phyloP scores from a whole-genome alignment of 2,797 vertebrate species.

The Aplochiton taeniatus region DNA sequence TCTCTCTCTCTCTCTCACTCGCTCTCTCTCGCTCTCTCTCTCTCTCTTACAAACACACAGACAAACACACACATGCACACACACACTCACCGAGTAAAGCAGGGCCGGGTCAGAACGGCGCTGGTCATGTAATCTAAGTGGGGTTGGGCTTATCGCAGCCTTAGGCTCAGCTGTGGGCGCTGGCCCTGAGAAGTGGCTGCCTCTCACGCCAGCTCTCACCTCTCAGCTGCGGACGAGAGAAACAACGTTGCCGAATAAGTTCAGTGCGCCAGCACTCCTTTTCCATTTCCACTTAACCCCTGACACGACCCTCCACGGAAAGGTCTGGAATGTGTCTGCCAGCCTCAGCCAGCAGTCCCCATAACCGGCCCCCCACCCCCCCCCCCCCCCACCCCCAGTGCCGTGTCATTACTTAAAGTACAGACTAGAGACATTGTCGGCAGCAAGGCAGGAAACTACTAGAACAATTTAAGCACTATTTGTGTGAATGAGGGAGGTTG shows the following conservation, averaged over 20 bases:
- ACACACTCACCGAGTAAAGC: background rate
- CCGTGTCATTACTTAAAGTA: slow-evolving; percentile 60
- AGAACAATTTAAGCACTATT: too few relatives aligned
- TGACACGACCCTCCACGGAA: slow-evolving; percentile 68
- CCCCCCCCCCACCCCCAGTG: background rate
- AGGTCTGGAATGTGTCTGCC: slow-evolving; percentile 72
- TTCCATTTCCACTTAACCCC: slow-evolving; percentile 74
- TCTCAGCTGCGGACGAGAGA: slow-evolving; percentile 71
- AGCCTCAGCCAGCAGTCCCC: slow-evolving; percentile 41
- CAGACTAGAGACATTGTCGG: slow-evolving; percentile 44
- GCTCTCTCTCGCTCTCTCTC: background rate
- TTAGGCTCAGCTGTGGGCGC: slow-evolving; percentile 66
- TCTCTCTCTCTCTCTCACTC: slow-evolving; percentile 15
- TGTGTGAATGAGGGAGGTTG: too few relatives aligned
- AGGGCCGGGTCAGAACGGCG: slow-evolving; percentile 53
- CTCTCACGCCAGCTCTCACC: slow-evolving; percentile 67
- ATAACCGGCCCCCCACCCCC: slow-evolving; percentile 1
- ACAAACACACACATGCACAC: slow-evolving; percentile 16
- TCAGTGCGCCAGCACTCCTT: slow-evolving; percentile 58
- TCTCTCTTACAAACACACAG: background rate
- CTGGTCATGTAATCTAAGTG: slow-evolving; percentile 70
- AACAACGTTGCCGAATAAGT: slow-evolving; percentile 68
- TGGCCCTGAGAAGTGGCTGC: slow-evolving; percentile 58
- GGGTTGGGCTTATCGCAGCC: slow-evolving; percentile 63
- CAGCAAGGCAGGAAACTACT: slow-evolving; percentile 14